Evolutionary conservation across 2,797 vertebrate species (phyloP), one percentile per base, ranked within the genome.

Genomic region (Catostomus latipinnis): DNA sequence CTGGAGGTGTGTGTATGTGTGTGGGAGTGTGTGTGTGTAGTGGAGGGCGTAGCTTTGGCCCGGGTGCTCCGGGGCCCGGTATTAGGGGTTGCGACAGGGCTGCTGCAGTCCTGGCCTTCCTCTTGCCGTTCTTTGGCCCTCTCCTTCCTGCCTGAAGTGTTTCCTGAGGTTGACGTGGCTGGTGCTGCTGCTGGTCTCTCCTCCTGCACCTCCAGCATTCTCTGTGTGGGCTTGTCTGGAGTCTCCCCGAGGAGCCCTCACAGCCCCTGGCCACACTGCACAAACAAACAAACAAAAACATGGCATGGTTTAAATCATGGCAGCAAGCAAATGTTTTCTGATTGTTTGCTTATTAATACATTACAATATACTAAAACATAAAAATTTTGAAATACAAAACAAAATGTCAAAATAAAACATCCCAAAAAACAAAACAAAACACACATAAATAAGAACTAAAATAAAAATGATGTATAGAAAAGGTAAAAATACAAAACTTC

Each of bases 121-220:
- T 95, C 97, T 90, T 97, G 93, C 92, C 98, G 95, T 92, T 98
- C 96, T 94, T 98, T 91, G 91, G 93, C 95, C 94, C 95, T 93
- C 90, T 97, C 96, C 92, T 95, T 93, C 92, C 95, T 96, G 92
- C 92, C 96, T 94, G 95, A 96, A 93, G 96, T 63, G 75, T 83
- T 81, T 73, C 83, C 77, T 76, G 84, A 45, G 69, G 82, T 79
- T 81, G 75, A 83, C 60, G 80, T 84, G 50, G 71, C 80, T 75
- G 84, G 71, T 75, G 83, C 81, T 86, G 81, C 82, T 86, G 77
- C 76, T 84, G 78, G 81, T 91, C 96, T 96, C 92, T 94, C 96
- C 94, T 96, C 97, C 93, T 95, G 97, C 94, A 96, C 96, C 94
- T 98, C 96, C 97, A 96, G 96, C 98, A 99, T 99, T 94, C 95